Evolutionary conservation across 2,113 vertebrate genomes (phyloP), one percentile per base, ranked within the genome.

Genomic region (Amazona vittata): DNA sequence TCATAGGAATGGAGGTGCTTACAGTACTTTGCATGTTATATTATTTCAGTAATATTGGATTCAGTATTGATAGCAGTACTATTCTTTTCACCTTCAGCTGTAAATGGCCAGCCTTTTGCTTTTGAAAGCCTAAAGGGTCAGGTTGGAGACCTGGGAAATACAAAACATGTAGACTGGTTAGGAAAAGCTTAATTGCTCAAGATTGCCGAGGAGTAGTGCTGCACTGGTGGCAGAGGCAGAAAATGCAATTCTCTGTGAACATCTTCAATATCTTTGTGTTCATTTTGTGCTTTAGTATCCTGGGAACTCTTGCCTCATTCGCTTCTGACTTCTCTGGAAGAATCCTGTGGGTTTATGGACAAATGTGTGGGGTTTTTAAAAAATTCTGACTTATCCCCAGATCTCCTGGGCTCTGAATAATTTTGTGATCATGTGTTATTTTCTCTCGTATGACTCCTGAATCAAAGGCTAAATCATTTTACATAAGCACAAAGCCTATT

Each of bases 391-490:
- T 90, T 93, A 77, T 31, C 15, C 22, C 6, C n/a, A 95, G 6
- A 67, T 89, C 12, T 93, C 7, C 65, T 71, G 77, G 43, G 41
- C 71, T 89, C 46, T 92, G 83, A 94, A 89, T 94, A 94, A 83
- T 93, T 83, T 83, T 84, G 43, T 63, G 50, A 82, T 92, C 68
- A 43, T 95, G 57, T 96, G 83, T 64, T 92, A 77, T 83, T 90
- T 96, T 93, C 94, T 90, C 17, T 49, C 55, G 35, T 86, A 31
- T 75, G 91, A 94, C 80, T 97, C 46, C 80, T n/a, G 43, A 95
- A 92, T 86, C 94, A 95, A 96, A 83, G 83, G 80, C 76, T 95
- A 92, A 90, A 94, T 82, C 39, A 59, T 95, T 96, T 94, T 95
- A 94, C 69, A 84, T 95, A 96, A 95, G 86, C 20, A 1, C 24